Conservation (phyloP, 2,797 vertebrate species). For the Myotis vivesi region DNA sequence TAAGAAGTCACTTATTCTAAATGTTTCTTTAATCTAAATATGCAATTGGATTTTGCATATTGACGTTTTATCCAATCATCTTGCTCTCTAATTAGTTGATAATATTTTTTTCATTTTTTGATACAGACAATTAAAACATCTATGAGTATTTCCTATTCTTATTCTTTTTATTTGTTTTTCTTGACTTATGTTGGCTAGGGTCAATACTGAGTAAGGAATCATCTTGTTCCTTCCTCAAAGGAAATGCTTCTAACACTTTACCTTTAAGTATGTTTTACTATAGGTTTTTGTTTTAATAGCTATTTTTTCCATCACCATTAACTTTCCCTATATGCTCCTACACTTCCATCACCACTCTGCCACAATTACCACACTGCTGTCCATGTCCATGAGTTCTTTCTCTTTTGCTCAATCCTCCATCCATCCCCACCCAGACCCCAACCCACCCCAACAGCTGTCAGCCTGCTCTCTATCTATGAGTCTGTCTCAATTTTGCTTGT, state of each 20-base stretch:
- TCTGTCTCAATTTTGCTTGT: not conserved
- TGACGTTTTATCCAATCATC: not conserved
- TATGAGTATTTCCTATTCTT: not conserved
- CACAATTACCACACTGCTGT: not conserved
- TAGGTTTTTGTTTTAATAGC: not conserved
- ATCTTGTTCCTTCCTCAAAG: not conserved
- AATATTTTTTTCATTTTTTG: not conserved
- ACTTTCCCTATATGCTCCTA: not conserved
- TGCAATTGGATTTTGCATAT: not conserved
- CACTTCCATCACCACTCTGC: not conserved
- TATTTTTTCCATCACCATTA: not conserved
- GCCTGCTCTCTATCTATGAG: not conserved
- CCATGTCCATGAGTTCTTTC: not conserved
- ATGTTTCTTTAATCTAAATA: not conserved
- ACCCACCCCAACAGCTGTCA: not conserved
- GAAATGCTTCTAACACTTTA: not conserved
- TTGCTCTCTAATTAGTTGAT: not conserved
- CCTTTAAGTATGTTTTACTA: not conserved
- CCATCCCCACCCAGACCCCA: not conserved
- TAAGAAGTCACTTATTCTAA: not conserved
- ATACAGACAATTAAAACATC: not conserved
- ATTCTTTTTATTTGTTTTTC: constrained; percentile 13
- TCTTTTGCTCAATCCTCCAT: not conserved
- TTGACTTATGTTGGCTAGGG: not conserved
- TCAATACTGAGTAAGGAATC: not conserved